Conservation (phyloP, 2,888 invertebrate species). For the Eudasyphora cyanicolor region DNA sequence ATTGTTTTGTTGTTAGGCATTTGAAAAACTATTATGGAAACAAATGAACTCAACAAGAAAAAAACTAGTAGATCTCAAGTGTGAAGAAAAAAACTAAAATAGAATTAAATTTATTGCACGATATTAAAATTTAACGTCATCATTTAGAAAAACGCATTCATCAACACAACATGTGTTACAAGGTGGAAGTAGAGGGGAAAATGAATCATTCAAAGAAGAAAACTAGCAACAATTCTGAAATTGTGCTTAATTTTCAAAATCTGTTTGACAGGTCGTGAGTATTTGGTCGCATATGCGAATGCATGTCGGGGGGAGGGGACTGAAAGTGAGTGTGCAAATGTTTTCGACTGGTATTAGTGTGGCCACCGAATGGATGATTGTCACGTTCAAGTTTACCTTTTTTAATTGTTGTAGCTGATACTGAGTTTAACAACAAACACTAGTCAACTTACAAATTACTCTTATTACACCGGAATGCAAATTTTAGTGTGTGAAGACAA, state of each 20-base stretch:
- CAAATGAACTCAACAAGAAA: neutral
- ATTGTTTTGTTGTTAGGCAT: neutral
- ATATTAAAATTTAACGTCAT: neutral
- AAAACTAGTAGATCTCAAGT: neutral
- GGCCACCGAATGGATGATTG: conserved; percentile 28
- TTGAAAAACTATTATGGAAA: neutral
- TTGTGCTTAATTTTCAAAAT: neutral
- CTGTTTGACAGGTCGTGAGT: neutral
- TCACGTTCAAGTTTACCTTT: conserved; percentile 64
- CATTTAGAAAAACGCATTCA: neutral
- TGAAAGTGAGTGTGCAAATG: neutral
- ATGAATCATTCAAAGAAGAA: neutral
- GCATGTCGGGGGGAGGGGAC: neutral
- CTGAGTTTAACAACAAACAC: neutral
- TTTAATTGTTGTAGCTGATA: conserved; percentile 50
- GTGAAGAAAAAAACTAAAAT: neutral
- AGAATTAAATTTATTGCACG: neutral
- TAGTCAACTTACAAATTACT: neutral
- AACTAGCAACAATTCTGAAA: neutral
- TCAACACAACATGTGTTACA: neutral
- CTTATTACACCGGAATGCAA: neutral
- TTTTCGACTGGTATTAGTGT: neutral
- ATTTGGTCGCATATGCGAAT: neutral
- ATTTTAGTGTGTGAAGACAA: too few species aligned
- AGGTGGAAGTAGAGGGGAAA: neutral